These are phyloP conservation scores for Pantherophis alleghaniensis DNA, from an alignment of 2,797 vertebrate genomes.

Conservation along the genomic window DNA sequence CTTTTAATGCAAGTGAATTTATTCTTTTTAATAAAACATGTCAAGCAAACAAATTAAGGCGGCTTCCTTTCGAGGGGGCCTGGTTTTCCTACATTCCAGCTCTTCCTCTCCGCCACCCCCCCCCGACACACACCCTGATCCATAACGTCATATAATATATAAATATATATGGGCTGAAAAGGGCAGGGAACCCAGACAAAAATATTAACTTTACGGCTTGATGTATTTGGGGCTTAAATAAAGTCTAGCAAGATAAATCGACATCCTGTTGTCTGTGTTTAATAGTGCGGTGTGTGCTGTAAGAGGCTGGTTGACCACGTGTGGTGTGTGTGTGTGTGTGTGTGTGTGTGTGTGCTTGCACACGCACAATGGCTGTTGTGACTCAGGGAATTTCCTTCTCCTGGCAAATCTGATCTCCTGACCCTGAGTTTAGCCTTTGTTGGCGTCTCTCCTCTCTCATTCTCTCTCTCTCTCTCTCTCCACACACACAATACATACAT, in stretches of 20 bases:
- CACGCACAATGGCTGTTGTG: not conserved
- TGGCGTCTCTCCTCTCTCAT: fast-evolving
- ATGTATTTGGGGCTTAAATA: conserved; percentile 58
- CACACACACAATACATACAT: too few species aligned
- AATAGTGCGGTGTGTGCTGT: not conserved
- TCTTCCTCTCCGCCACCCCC: not conserved
- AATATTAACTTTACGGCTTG: conserved; percentile 64
- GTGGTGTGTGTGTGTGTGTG: too few species aligned
- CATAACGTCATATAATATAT: conserved; percentile 30
- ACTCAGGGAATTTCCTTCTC: too few species aligned
- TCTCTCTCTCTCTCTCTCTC: too few species aligned
- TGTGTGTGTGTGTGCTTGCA: not conserved
- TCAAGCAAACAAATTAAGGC: conserved; percentile 65
- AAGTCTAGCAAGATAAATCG: conserved; percentile 44
- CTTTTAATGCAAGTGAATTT: conserved; percentile 76
- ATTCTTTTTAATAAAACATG: conserved; percentile 86
- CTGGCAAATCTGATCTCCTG: not conserved
- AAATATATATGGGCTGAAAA: conserved; percentile 39
- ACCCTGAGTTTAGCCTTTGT: not conserved
- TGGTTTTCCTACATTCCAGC: conserved; percentile 39
- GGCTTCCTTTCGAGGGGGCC: conserved; percentile 51
- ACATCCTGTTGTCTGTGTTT: not conserved
- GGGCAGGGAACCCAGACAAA: conserved; percentile 48
- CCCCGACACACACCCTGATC: not conserved
- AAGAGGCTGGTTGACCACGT: not conserved